Evolutionary conservation across 1,140 invertebrate genomes (phyloP).

Genomic region (Paraescarpia echinospica): DNA sequence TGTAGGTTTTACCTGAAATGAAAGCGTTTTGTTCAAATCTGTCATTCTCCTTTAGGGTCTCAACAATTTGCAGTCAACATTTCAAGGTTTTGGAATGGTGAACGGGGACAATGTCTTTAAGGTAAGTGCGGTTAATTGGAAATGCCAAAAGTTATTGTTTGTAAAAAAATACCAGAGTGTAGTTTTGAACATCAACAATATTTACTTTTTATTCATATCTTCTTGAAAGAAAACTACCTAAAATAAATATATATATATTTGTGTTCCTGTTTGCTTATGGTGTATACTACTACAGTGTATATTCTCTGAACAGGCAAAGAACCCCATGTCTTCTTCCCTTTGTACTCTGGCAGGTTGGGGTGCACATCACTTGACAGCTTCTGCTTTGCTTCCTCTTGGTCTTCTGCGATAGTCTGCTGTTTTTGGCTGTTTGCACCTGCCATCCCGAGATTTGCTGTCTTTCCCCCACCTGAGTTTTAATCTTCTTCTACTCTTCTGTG

Average conservation of each 20-base stretch:
- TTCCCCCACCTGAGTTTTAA: too few species aligned
- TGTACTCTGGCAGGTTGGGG: too few species aligned
- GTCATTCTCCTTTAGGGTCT: constrained; percentile 66
- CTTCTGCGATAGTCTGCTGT: too few species aligned
- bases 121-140: constrained; percentile 52
- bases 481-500: too few species aligned
- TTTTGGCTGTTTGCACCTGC: too few species aligned
- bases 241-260: not conserved
- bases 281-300: too few species aligned
- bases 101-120: constrained; percentile 98
- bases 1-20: not conserved
- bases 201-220: not conserved
- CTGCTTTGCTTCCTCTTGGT: too few species aligned
- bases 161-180: not conserved
- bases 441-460: too few species aligned
- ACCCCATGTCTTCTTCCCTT: too few species aligned
- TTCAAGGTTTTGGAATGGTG: constrained; percentile 90
- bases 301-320: too few species aligned
- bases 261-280: too few species aligned
- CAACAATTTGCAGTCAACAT: constrained; percentile 97
- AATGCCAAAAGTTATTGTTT: constrained; percentile 9
- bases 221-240: not conserved
- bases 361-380: too few species aligned
- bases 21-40: not conserved
- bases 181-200: not conserved